phyloP scores from a whole-genome alignment of 2,888 invertebrate genomes.

The Ditula angustiorana region DNA sequence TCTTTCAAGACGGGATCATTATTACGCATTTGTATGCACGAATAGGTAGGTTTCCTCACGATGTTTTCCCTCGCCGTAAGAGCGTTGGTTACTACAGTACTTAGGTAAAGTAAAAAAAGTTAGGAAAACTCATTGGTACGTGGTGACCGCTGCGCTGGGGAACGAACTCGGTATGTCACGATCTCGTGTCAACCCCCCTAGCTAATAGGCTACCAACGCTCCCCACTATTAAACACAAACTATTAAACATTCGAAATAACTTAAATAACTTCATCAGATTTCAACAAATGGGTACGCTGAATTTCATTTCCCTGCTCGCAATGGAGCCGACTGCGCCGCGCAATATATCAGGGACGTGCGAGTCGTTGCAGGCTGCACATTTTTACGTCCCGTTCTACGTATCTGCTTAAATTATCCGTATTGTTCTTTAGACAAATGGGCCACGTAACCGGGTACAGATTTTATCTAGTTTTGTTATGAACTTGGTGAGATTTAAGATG shows the following conservation, averaged over 20 bases:
- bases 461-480: conserved; percentile 30
- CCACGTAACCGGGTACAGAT: conserved; percentile 21
- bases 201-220: too few species aligned
- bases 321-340: conserved; percentile 29
- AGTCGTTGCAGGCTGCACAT: conserved; percentile 39
- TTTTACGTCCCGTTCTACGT: conserved; percentile 35
- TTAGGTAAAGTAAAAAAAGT: too few species aligned
- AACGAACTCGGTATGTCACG: too few species aligned
- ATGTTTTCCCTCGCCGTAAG: too few species aligned
- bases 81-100: too few species aligned
- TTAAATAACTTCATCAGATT: background rate
- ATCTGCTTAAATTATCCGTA: conserved; percentile 41
- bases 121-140: too few species aligned
- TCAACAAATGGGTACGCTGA: conserved; percentile 3
- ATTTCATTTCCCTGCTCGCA: conserved; percentile 34
- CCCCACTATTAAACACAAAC: too few species aligned
- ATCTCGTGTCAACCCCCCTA: too few species aligned
- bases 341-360: conserved; percentile 42
- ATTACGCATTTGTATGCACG: too few species aligned
- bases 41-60: too few species aligned
- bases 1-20: too few species aligned
- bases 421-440: conserved; percentile 41
- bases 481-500: conserved; percentile 17
- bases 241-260: background rate
- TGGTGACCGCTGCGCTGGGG: too few species aligned